These are phyloP conservation scores for Hirtodrosophila duncani DNA, from an alignment of 2,888 invertebrate genomes.

Conservation along the genomic window DNA sequence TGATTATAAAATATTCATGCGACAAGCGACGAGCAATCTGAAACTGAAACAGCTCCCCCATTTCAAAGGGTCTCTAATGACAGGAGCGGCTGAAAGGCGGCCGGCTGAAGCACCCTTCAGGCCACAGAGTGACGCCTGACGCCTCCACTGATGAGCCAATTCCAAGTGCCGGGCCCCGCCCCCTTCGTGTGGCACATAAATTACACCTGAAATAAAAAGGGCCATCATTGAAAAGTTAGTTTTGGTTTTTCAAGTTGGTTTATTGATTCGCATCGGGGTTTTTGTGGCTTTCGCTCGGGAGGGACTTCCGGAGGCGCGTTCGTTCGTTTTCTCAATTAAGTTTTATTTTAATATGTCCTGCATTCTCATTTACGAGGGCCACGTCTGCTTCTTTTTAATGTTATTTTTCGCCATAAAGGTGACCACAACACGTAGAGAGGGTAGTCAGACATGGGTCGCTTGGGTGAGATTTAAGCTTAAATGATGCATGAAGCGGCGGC, in stretches of 20 bases:
- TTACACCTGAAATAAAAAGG: slow-evolving; percentile 52
- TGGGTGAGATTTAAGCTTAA: slow-evolving; percentile 73
- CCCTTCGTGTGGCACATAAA: slow-evolving; percentile 42
- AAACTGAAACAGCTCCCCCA: too few relatives aligned
- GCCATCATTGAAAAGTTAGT: slow-evolving; percentile 42
- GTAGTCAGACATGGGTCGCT: slow-evolving; percentile 62
- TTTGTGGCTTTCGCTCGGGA: slow-evolving; percentile 37
- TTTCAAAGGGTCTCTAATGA: slow-evolving; percentile 44
- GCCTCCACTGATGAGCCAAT: slow-evolving; percentile 51
- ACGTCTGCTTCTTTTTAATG: slow-evolving; percentile 70
- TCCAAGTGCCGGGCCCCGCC: slow-evolving; percentile 33
- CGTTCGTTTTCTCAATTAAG: slow-evolving; percentile 54
- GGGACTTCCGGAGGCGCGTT: not conserved
- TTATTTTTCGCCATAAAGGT: slow-evolving; percentile 69
- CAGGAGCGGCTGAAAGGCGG: slow-evolving; percentile 30
- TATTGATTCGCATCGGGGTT: slow-evolving; percentile 61
- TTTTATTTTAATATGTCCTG: slow-evolving; percentile 73
- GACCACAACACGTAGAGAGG: slow-evolving; percentile 63
- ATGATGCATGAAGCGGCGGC: slow-evolving; percentile 72
- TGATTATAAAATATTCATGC: slow-evolving; percentile 71
- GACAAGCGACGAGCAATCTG: slow-evolving; percentile 42
- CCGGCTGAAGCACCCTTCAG: too few relatives aligned
- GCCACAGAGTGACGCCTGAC: not conserved
- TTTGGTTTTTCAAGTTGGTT: slow-evolving; percentile 27
- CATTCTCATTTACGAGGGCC: slow-evolving; percentile 69